Evolutionary conservation across 2,888 invertebrate species (phyloP).

Genomic region (Rapana venosa): DNA sequence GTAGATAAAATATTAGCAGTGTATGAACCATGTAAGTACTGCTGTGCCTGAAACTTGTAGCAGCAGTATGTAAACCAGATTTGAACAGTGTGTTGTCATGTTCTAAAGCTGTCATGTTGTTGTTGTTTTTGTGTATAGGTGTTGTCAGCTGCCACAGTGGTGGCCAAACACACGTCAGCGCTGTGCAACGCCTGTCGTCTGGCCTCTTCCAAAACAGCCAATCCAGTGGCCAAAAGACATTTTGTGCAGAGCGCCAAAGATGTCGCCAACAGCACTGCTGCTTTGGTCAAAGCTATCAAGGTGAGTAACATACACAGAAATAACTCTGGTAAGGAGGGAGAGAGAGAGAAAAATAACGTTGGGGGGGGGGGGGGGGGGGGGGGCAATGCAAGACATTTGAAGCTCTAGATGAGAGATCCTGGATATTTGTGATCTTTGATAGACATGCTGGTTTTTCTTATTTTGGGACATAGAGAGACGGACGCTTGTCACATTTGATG

Average conservation of each 20-base stretch:
- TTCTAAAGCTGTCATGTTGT: too few species aligned
- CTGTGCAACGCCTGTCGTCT: conserved; percentile 96
- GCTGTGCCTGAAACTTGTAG: too few species aligned
- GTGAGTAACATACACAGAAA: conserved; percentile 73
- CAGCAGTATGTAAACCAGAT: too few species aligned
- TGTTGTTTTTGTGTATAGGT: conserved; percentile 81
- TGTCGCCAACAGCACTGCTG: conserved; percentile 96
- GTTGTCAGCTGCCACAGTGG: conserved; percentile 92
- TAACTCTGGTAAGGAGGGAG: background rate
- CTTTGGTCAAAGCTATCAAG: conserved; percentile 96
- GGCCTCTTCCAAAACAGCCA: conserved; percentile 92
- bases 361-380: background rate
- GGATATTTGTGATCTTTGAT: too few species aligned
- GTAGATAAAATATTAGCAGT: too few species aligned
- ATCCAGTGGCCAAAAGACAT: conserved; percentile 95
- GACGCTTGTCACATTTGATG: too few species aligned
- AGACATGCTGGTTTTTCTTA: too few species aligned
- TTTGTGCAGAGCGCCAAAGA: conserved; percentile 98
- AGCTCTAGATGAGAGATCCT: too few species aligned
- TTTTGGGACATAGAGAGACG: too few species aligned
- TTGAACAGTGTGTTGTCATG: too few species aligned
- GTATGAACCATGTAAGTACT: too few species aligned
- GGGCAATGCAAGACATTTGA: too few species aligned
- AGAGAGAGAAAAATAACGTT: background rate
- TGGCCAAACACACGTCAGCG: conserved; percentile 96